Evolutionary conservation across 2,797 vertebrate species (phyloP).

Genomic region (Crypturellus tataupa): DNA sequence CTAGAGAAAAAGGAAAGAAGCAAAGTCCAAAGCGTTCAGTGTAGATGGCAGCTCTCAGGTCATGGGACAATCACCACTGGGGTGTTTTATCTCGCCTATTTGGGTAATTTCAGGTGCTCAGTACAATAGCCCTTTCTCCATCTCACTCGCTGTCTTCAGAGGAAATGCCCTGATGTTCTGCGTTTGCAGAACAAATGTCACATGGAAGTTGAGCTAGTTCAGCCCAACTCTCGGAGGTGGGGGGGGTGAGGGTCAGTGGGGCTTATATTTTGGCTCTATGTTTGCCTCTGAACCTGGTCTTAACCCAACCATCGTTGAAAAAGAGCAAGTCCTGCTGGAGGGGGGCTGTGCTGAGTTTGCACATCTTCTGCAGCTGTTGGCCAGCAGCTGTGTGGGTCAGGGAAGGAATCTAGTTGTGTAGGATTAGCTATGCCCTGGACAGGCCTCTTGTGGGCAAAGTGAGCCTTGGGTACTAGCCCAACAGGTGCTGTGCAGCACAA

Average conservation of each 20-base stretch:
- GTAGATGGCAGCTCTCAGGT: background rate
- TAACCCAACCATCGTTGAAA: background rate
- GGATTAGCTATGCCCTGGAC: background rate
- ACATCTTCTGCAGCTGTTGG: background rate
- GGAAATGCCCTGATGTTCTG: background rate
- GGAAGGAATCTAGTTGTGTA: no score
- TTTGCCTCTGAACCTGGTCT: background rate
- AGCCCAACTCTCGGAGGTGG: background rate
- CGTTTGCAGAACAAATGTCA: background rate
- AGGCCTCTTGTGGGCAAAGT: background rate
- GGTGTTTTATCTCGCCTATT: background rate
- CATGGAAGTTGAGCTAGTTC: background rate
- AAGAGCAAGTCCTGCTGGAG: background rate
- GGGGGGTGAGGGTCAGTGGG: background rate
- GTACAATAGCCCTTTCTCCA: background rate
- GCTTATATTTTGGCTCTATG: background rate
- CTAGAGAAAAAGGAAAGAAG: background rate
- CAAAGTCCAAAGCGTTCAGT: background rate
- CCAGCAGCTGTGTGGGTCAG: background rate
- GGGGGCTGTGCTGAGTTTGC: background rate
- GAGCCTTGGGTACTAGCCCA: background rate
- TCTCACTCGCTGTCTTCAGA: background rate
- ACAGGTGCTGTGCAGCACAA: background rate
- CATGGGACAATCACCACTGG: accelerated
- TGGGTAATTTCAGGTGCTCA: accelerated